phyloP scores from a whole-genome alignment of 2,888 invertebrate species.

The Epiperipatus broadwayi region DNA sequence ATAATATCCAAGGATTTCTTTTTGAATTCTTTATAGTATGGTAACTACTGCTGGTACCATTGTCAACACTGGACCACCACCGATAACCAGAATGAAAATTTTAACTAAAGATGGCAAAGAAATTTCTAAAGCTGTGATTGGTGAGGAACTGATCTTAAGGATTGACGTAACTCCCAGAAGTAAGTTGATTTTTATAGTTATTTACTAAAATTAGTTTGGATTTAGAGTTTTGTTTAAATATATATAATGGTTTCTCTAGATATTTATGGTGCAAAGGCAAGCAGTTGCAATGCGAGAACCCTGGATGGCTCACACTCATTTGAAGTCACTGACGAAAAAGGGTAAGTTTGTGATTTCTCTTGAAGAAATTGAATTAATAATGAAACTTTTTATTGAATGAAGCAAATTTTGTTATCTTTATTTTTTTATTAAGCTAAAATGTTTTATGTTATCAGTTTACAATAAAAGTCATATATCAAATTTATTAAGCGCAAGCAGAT shows the following conservation, averaged over 20 bases:
- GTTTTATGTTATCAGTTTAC: too few species aligned
- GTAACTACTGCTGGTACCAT: conserved; percentile 83
- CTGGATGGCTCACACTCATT: conserved; percentile 63
- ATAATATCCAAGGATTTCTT: too few species aligned
- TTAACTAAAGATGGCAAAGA: conserved; percentile 66
- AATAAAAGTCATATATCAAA: too few species aligned
- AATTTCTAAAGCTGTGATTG: conserved; percentile 75
- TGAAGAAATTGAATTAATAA: too few species aligned
- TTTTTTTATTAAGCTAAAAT: too few species aligned
- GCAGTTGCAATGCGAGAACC: conserved; percentile 79
- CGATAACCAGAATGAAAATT: conserved; percentile 75
- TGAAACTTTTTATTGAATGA: too few species aligned
- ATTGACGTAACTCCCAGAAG: conserved; percentile 56
- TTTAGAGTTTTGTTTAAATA: conserved; percentile 4
- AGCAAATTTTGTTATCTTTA: too few species aligned
- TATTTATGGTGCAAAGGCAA: conserved; percentile 80
- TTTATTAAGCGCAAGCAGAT: too few species aligned
- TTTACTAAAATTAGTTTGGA: too few species aligned
- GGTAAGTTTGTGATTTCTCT: conserved; percentile 14
- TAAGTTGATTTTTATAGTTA: conserved; percentile 25
- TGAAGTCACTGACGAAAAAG: conserved; percentile 70
- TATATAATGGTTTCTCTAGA: conserved; percentile 34
- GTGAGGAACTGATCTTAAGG: conserved; percentile 65
- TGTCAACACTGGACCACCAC: conserved; percentile 82
- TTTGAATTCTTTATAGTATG: conserved; percentile 42